These are phyloP conservation scores for Dendrocopos noguchii DNA, from an alignment of 2,113 vertebrate genomes.

Conservation along the genomic window DNA sequence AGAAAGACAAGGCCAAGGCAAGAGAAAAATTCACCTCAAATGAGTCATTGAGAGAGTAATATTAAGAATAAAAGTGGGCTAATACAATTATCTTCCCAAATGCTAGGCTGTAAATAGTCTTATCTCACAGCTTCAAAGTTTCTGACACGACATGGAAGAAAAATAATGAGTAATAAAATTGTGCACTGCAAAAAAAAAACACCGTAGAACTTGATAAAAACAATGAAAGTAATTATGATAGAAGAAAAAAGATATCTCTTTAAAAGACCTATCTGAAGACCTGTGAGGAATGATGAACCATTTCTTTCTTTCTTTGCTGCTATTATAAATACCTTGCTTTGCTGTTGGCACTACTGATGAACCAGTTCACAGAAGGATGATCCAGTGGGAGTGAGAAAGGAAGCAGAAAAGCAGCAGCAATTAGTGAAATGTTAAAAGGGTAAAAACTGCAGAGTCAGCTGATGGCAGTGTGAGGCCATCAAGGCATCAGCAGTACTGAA, in stretches of 20 bases:
- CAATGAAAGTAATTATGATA: background rate
- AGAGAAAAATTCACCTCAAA: slow-evolving; percentile 9
- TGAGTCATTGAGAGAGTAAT: background rate
- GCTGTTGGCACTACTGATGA: background rate
- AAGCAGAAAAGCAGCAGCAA: background rate
- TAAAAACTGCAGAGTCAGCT: background rate
- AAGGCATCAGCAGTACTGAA: background rate
- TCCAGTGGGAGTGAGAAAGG: background rate
- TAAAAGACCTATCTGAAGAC: background rate
- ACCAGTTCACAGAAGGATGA: background rate
- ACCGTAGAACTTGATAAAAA: background rate
- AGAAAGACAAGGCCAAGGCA: background rate
- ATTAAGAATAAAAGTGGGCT: background rate
- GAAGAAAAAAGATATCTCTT: background rate
- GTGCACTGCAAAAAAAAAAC: background rate
- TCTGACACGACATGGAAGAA: background rate
- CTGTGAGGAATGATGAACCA: background rate
- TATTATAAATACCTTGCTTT: background rate
- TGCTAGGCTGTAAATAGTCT: background rate
- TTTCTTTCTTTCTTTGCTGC: background rate
- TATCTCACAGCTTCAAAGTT: background rate
- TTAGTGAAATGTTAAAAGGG: background rate
- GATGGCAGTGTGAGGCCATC: background rate
- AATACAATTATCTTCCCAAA: background rate
- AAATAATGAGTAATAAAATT: background rate